phyloP scores from a whole-genome alignment of 2,797 vertebrate species.

The Myiotriccus ornatus region DNA sequence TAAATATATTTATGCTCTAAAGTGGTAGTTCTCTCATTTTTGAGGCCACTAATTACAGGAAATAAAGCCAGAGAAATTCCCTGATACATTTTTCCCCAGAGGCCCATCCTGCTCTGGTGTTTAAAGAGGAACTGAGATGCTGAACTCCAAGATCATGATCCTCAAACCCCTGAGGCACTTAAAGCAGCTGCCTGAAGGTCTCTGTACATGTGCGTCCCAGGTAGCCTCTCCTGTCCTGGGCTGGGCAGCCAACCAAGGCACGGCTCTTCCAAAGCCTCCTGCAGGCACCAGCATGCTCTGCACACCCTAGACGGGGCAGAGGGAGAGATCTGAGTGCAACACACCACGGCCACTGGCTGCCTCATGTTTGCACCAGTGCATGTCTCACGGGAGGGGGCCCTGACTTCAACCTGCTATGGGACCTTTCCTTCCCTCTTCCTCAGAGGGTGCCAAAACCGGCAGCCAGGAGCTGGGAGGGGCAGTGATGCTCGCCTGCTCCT shows the following conservation, averaged over 20 bases:
- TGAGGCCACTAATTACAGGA: constrained; percentile 64
- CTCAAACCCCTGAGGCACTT: constrained; percentile 27
- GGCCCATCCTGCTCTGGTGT: neutral
- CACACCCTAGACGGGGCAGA: accelerated
- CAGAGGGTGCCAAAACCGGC: neutral
- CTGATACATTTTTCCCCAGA: constrained; percentile 43
- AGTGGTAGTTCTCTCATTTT: constrained; percentile 57
- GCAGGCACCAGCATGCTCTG: neutral
- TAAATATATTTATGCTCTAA: constrained; percentile 48
- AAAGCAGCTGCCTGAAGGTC: constrained; percentile 25
- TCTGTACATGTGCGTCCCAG: neutral
- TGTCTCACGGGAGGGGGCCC: neutral
- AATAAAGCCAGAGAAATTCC: constrained; percentile 67
- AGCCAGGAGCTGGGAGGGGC: neutral
- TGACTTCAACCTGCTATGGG: neutral
- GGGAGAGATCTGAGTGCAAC: neutral
- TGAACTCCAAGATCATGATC: constrained; percentile 31
- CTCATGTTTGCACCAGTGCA: accelerated
- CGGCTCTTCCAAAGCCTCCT: neutral
- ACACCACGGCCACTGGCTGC: neutral
- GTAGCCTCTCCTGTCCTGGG: neutral
- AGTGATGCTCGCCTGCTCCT: neutral
- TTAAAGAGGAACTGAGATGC: constrained; percentile 22
- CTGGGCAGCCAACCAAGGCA: neutral
- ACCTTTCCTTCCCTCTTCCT: neutral